Conservation (phyloP, 2,888 invertebrate species). For the Chaetogeoica ovagalla region DNA sequence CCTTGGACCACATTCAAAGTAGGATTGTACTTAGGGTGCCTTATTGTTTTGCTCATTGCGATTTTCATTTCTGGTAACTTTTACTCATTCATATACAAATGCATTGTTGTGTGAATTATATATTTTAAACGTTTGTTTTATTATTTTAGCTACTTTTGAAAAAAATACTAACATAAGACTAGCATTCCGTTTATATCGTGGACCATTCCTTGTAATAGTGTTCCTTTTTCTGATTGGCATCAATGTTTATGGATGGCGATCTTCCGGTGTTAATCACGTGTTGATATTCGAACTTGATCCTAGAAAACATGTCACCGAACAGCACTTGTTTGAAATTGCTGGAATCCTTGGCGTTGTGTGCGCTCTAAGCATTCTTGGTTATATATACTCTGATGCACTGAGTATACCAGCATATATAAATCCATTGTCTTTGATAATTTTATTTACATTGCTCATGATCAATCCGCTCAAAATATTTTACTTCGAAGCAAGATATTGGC, state of each 20-base stretch:
- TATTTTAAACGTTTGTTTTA: slow-evolving; percentile 18
- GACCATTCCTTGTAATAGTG: slow-evolving; percentile 74
- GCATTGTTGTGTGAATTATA: not conserved
- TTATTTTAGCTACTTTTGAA: slow-evolving; percentile 54
- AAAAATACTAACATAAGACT: slow-evolving; percentile 37
- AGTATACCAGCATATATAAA: slow-evolving; percentile 76
- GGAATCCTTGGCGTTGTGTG: slow-evolving; percentile 77
- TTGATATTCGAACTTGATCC: slow-evolving; percentile 83
- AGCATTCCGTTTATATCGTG: slow-evolving; percentile 73
- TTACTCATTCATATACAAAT: not conserved
- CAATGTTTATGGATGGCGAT: slow-evolving; percentile 80
- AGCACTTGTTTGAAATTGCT: slow-evolving; percentile 75
- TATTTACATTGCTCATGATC: slow-evolving; percentile 72
- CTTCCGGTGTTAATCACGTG: slow-evolving; percentile 81
- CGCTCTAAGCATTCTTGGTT: slow-evolving; percentile 69
- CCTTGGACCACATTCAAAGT: slow-evolving; percentile 83
- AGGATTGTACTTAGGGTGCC: slow-evolving; percentile 81
- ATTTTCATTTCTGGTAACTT: slow-evolving; percentile 70
- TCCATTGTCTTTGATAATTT: slow-evolving; percentile 70
- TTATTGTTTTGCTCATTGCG: slow-evolving; percentile 73
- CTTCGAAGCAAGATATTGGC: slow-evolving; percentile 78
- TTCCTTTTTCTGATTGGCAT: slow-evolving; percentile 78
- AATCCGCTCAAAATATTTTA: slow-evolving; percentile 78
- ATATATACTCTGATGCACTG: slow-evolving; percentile 68
- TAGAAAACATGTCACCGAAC: slow-evolving; percentile 74